Conservation (phyloP, 2,113 vertebrate genomes). For the Helogale parvula region DNA sequence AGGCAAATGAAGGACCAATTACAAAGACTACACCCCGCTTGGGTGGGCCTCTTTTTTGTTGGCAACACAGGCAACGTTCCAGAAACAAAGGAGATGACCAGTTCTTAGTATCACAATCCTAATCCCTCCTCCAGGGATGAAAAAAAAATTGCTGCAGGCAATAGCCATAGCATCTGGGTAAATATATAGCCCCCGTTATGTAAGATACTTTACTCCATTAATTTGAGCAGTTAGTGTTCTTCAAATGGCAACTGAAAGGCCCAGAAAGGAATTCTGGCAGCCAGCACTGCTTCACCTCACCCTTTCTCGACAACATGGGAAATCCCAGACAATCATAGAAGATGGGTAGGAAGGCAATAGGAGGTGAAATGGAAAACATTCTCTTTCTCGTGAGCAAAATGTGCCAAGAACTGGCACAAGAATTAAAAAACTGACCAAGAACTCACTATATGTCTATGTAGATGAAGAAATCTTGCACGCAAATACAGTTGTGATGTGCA, state of each 20-base stretch:
- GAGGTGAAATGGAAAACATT: not conserved
- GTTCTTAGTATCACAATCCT: slow-evolving; percentile 29
- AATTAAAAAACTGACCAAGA: not conserved
- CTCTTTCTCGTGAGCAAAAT: not conserved
- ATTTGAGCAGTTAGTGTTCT: not conserved
- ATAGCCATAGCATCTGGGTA: not conserved
- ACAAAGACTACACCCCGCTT: not conserved
- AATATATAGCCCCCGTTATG: not conserved
- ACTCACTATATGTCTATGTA: not conserved
- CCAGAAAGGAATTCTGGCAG: slow-evolving; percentile 15
- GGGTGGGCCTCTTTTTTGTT: not conserved
- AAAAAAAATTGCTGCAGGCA: slow-evolving; percentile 26
- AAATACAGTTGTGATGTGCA: slow-evolving; percentile 3
- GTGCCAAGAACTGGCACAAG: not conserved
- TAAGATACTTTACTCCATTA: slow-evolving; percentile 20
- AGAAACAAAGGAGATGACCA: slow-evolving; percentile 64
- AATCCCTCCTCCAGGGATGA: not conserved
- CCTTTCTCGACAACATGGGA: not conserved
- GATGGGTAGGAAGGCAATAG: not conserved
- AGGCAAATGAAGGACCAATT: not conserved
- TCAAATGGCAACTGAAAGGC: slow-evolving; percentile 45
- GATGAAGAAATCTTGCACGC: slow-evolving; percentile 4
- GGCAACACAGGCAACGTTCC: slow-evolving; percentile 37
- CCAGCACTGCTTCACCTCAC: not conserved
- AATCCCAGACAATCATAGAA: slow-evolving; percentile 19